These are phyloP conservation scores for Epiblema foenella DNA, from an alignment of 2,888 invertebrate species.

Conservation along the genomic window DNA sequence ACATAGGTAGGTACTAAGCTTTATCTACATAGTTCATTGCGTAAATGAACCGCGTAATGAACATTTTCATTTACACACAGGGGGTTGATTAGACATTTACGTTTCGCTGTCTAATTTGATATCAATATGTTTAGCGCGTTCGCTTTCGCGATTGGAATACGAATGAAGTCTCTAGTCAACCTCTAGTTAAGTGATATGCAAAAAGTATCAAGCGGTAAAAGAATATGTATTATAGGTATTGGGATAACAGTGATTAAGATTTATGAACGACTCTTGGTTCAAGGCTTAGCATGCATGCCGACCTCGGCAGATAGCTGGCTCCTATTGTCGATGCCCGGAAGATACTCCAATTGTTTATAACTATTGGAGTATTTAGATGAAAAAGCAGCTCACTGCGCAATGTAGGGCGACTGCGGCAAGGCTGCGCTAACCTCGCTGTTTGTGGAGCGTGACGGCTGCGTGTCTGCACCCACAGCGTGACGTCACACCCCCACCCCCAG, in stretches of 20 bases:
- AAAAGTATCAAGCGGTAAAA: not conserved
- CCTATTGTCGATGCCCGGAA: conserved; percentile 58
- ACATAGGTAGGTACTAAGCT: not conserved
- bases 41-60: not conserved
- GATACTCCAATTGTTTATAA: conserved; percentile 55
- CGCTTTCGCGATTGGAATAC: not conserved
- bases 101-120: not conserved
- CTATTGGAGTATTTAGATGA: conserved; percentile 67
- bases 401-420: conserved; percentile 80
- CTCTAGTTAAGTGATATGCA: not conserved
- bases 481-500: conserved; percentile 64
- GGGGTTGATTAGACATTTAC: not conserved
- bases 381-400: conserved; percentile 75
- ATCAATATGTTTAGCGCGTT: not conserved
- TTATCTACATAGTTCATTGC: not conserved
- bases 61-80: no score
- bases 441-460: conserved; percentile 84
- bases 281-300: conserved; percentile 8
- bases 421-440: conserved; percentile 82
- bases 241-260: not conserved
- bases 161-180: not conserved
- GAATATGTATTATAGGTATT: not conserved
- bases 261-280: not conserved
- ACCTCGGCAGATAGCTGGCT: conserved; percentile 30
- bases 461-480: conserved; percentile 81